Conservation (phyloP, 2,888 invertebrate genomes). For the Drosophila suboccidentalis region DNA sequence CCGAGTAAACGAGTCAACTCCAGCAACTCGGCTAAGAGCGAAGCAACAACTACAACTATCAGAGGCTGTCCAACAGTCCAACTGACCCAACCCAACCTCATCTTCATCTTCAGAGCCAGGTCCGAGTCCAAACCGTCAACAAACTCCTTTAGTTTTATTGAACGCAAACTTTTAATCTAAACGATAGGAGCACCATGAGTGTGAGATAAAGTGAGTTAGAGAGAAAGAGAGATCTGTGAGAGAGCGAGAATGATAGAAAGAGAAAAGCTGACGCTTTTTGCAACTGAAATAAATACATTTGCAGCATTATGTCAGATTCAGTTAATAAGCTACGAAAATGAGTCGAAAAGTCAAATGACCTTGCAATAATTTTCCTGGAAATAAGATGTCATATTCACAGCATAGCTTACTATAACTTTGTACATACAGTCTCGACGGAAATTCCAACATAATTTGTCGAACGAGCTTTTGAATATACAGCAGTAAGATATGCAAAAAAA, state of each 20-base stretch:
- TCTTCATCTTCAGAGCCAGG: background rate
- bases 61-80: conserved; percentile 3
- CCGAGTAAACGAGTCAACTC: conserved; percentile 49
- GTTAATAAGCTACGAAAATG: conserved; percentile 10
- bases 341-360: background rate
- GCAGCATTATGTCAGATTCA: conserved; percentile 13
- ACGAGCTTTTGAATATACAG: too few species aligned
- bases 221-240: background rate
- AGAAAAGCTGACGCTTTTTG: background rate
- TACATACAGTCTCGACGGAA: background rate
- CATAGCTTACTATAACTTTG: too few species aligned
- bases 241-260: background rate
- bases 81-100: background rate
- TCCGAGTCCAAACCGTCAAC: conserved; percentile 36
- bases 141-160: conserved; percentile 49
- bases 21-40: conserved; percentile 4
- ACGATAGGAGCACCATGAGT: conserved; percentile 32
- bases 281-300: conserved; percentile 8
- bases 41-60: conserved; percentile 2
- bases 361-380: background rate
- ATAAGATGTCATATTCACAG: conserved; percentile 1
- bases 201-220: background rate
- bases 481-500: too few species aligned
- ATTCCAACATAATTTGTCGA: background rate
- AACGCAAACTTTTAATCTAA: conserved; percentile 61